Conservation (phyloP, 2,113 vertebrate species). For the Benitochromis conjunctus region DNA sequence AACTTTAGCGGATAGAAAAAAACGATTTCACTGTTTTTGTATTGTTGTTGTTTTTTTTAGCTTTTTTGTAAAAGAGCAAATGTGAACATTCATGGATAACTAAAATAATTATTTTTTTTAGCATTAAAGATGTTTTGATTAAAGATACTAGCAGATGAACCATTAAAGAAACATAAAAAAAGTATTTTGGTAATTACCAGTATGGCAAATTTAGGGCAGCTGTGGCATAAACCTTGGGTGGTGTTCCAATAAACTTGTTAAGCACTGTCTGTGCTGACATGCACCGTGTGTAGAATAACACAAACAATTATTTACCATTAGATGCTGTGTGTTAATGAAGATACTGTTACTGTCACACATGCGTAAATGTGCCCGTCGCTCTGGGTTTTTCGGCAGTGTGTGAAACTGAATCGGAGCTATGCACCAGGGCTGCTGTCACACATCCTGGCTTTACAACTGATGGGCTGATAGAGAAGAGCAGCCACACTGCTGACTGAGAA, state of each 20-base stretch:
- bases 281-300: too few species aligned
- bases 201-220: neutral
- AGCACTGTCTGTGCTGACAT: too few species aligned
- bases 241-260: too few species aligned
- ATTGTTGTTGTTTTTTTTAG: neutral
- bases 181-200: neutral
- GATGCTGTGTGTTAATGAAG: too few species aligned
- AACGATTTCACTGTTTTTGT: neutral
- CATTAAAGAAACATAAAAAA: neutral
- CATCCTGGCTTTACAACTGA: neutral
- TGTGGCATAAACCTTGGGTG: too few species aligned
- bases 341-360: neutral
- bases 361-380: rapidly evolving
- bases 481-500: neutral
- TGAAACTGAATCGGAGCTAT: neutral
- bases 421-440: neutral
- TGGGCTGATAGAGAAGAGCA: neutral
- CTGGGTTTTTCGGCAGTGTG: neutral
- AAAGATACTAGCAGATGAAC: neutral
- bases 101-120: neutral
- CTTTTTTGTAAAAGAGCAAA: neutral
- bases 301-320: too few species aligned
- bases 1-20: neutral
- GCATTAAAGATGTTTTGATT: neutral
- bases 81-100: neutral